A percentile compares a stretch with the other conserved stretches of the same genome.
phyloP scores from a whole-genome alignment of 2,888 invertebrate genomes.

The Brachypalpus laphriformis region DNA sequence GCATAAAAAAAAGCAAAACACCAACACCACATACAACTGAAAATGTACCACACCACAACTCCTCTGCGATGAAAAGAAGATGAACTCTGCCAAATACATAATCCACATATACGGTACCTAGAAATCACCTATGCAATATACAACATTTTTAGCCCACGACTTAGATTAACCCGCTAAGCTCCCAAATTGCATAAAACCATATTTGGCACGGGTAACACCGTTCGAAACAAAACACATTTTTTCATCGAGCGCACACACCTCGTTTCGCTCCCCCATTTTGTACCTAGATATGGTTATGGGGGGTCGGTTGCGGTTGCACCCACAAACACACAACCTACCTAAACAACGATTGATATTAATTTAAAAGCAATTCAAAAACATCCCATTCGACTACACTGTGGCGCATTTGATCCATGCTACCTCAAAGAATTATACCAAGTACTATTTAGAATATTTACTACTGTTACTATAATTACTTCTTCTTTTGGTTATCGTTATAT shows the following conservation, averaged over 20 bases:
- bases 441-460: background rate
- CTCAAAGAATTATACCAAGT: slow-evolving; percentile 48
- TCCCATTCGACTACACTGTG: slow-evolving; percentile 32
- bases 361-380: slow-evolving; percentile 60
- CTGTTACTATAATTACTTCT: slow-evolving; percentile 49
- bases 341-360: slow-evolving; percentile 64
- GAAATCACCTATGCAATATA: slow-evolving; percentile 46
- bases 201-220: slow-evolving; percentile 63
- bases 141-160: slow-evolving; percentile 59
- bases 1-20: background rate
- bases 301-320: slow-evolving; percentile 56
- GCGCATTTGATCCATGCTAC: slow-evolving; percentile 38
- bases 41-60: slow-evolving; percentile 45
- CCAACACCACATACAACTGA: slow-evolving; percentile 28
- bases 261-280: slow-evolving; percentile 35
- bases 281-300: background rate
- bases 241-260: slow-evolving; percentile 37
- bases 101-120: slow-evolving; percentile 21
- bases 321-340: slow-evolving; percentile 51
- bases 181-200: slow-evolving; percentile 67
- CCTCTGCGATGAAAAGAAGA: slow-evolving; percentile 57
- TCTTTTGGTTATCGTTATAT: slow-evolving; percentile 15
- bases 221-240: slow-evolving; percentile 36
- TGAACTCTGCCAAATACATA: slow-evolving; percentile 38
- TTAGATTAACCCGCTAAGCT: slow-evolving; percentile 55